Percentiles rank a stretch among this genome's conserved stretches.
These are phyloP conservation scores for Crenichthys baileyi DNA, from an alignment of 2,797 vertebrate genomes.

Conservation along the genomic window DNA sequence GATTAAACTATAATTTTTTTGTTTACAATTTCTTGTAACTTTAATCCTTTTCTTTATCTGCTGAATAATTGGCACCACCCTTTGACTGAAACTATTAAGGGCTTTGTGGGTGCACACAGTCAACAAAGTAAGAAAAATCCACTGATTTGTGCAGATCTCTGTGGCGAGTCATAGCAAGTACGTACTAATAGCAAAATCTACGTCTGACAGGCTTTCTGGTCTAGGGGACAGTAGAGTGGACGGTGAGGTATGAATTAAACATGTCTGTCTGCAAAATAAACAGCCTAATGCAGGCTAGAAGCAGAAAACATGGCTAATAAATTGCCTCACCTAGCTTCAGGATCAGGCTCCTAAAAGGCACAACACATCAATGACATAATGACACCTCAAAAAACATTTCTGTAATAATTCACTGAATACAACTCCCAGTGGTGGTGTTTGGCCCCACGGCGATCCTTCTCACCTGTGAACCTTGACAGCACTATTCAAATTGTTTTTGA, in stretches of 20 bases:
- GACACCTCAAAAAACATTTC: neutral
- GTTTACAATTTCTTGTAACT: neutral
- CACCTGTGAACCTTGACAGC: neutral
- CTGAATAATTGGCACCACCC: neutral
- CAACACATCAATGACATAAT: neutral
- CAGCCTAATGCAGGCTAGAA: neutral
- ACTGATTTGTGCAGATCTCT: neutral
- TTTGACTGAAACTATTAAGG: neutral
- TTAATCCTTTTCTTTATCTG: neutral
- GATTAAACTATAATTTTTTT: neutral
- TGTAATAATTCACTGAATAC: neutral
- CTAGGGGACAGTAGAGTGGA: neutral
- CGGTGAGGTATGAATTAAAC: neutral
- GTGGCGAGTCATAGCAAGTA: neutral
- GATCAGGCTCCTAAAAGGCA: neutral
- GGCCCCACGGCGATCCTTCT: neutral
- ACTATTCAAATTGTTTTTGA: neutral
- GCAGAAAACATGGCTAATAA: constrained; percentile 1
- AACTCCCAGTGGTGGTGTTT: neutral
- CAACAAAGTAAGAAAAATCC: neutral
- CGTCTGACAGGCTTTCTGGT: neutral
- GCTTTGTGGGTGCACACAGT: neutral
- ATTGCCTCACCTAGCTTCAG: neutral
- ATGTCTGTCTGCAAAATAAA: constrained; percentile 1
- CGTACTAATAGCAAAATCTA: neutral